Percentiles rank a stretch among this genome's conserved stretches.
Evolutionary conservation across 2,113 vertebrate genomes (phyloP).

Genomic region (Ailurus styani): DNA sequence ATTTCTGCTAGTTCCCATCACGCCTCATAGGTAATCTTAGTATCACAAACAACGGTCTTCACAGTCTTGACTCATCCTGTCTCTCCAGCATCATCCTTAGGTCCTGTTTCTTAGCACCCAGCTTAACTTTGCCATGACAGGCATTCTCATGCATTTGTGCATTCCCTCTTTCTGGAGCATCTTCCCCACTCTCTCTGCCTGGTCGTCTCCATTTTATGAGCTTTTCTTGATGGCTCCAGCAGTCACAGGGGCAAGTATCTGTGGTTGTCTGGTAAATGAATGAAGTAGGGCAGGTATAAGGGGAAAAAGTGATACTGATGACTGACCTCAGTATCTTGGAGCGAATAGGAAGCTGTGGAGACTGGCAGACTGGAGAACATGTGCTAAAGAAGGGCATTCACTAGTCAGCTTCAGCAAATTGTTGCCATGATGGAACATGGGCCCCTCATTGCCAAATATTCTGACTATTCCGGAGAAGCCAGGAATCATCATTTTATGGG

Average conservation of each 20-base stretch:
- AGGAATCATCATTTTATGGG: neutral
- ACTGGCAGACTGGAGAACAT: neutral
- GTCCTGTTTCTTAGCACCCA: neutral
- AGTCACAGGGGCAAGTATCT: neutral
- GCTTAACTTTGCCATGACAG: neutral
- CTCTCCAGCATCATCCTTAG: neutral
- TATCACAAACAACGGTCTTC: neutral
- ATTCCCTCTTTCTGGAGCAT: neutral
- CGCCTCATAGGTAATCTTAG: neutral
- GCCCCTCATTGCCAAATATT: neutral
- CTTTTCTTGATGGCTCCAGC: neutral
- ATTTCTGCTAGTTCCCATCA: neutral
- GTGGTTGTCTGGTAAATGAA: neutral
- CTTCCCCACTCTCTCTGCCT: neutral
- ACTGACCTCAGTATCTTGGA: neutral
- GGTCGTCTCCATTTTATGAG: neutral
- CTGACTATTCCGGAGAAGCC: neutral
- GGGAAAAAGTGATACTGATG: neutral
- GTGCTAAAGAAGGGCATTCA: no score
- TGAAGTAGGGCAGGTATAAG: neutral
- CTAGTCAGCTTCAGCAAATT: neutral
- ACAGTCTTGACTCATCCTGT: neutral
- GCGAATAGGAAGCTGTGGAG: neutral
- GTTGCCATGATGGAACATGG: neutral
- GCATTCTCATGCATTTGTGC: neutral